Percentiles rank a stretch among this genome's conserved stretches.
These are phyloP conservation scores for Nemurella pictetii DNA, from an alignment of 2,888 invertebrate species.

Conservation along the genomic window DNA sequence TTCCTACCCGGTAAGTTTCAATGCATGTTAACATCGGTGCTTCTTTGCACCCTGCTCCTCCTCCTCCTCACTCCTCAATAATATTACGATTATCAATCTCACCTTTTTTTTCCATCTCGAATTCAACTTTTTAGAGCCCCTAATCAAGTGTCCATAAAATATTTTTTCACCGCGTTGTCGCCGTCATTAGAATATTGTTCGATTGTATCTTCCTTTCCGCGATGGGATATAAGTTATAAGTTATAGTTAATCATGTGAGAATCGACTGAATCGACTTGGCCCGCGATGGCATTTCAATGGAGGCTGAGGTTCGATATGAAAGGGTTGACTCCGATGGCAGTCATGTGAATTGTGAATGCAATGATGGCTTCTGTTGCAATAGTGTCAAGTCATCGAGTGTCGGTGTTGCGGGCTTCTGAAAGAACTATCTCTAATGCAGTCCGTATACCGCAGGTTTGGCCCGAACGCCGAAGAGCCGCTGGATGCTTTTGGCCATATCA, in stretches of 20 bases:
- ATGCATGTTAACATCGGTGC: neutral
- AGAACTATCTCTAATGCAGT: slow-evolving; percentile 11
- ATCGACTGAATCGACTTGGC: neutral
- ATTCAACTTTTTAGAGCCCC: neutral
- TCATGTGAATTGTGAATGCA: neutral
- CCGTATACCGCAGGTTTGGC: neutral
- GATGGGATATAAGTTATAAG: too few relatives aligned
- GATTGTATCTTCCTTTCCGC: neutral
- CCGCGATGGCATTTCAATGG: neutral
- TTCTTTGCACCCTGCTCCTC: neutral
- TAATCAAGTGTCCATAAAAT: neutral
- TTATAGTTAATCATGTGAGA: neutral
- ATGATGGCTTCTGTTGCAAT: slow-evolving; percentile 24
- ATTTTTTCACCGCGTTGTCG: neutral
- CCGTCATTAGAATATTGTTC: slow-evolving; percentile 9
- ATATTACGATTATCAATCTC: neutral
- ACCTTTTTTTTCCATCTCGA: neutral
- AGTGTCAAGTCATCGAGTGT: slow-evolving; percentile 20
- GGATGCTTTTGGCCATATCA: slow-evolving; percentile 39
- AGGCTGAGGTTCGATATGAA: neutral
- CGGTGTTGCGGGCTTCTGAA: slow-evolving; percentile 17
- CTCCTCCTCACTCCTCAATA: too few relatives aligned
- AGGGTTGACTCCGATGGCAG: slow-evolving; percentile 19
- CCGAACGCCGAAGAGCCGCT: neutral
- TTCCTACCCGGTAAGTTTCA: neutral